Conservation (phyloP, 2,113 vertebrate species). For the Cephalopterus ornatus region DNA sequence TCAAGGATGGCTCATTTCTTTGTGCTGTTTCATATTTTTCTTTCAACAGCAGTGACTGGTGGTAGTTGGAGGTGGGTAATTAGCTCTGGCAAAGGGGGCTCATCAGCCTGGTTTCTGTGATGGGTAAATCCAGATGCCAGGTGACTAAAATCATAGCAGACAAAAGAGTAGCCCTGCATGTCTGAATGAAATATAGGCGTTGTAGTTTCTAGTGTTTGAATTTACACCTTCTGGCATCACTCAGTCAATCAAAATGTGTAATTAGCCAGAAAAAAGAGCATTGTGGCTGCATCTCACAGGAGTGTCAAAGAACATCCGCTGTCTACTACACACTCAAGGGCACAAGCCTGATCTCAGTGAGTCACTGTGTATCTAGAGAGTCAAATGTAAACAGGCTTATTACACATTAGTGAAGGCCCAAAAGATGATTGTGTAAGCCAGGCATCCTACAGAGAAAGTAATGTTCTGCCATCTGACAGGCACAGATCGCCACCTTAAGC, state of each 20-base stretch:
- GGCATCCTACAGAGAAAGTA: neutral
- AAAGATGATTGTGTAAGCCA: neutral
- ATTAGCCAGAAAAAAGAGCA: neutral
- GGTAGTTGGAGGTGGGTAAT: neutral
- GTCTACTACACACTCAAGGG: neutral
- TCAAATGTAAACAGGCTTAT: neutral
- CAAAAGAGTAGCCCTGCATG: neutral
- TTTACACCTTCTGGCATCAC: neutral
- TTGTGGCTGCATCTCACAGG: neutral
- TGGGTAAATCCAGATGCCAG: neutral
- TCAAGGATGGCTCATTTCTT: neutral
- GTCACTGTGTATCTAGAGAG: neutral
- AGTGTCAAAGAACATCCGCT: neutral
- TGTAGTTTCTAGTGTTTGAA: neutral
- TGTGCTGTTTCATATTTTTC: neutral
- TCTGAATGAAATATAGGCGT: neutral
- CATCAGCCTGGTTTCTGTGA: neutral
- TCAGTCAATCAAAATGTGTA: neutral
- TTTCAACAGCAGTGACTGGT: neutral
- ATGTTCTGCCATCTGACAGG: neutral
- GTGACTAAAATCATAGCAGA: neutral
- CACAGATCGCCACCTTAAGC: neutral
- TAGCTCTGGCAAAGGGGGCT: neutral
- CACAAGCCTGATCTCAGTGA: neutral
- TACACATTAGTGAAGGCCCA: rapidly evolving